Conservation (phyloP, 64 coral and sea anemone genomes). For the Montipora cactus region DNA sequence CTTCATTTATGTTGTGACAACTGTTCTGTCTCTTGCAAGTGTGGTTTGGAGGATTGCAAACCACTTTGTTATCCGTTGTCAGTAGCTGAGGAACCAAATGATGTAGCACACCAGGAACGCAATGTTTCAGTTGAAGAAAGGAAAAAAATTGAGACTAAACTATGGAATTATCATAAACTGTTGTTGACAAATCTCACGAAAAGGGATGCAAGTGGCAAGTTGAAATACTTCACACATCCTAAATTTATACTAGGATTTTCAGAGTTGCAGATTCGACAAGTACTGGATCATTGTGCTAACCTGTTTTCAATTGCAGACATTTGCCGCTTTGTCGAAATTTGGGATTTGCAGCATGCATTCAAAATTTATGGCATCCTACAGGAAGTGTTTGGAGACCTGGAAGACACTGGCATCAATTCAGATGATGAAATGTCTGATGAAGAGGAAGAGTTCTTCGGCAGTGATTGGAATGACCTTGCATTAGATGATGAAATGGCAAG, state of each 20-base stretch:
- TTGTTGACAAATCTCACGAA: background rate
- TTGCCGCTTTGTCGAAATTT: conserved; percentile 48
- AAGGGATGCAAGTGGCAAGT: conserved; percentile 7
- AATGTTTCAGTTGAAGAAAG: background rate
- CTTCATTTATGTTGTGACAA: conserved; percentile 23
- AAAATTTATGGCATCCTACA: conserved; percentile 37
- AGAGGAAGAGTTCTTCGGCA: background rate
- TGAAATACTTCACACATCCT: background rate
- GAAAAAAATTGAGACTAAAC: background rate
- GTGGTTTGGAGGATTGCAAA: conserved; percentile 9
- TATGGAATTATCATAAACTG: background rate
- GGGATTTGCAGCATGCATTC: conserved; percentile 52
- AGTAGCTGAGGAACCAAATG: conserved; percentile 19
- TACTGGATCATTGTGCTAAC: conserved; percentile 21
- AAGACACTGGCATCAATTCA: background rate
- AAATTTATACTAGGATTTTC: conserved; percentile 7
- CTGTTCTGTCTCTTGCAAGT: background rate
- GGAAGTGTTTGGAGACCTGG: conserved; percentile 44
- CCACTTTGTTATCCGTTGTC: background rate
- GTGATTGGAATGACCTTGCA: background rate
- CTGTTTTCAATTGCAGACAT: conserved; percentile 54
- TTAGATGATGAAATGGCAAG: conserved; percentile 17
- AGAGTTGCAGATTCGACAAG: conserved; percentile 31
- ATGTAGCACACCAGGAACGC: background rate
- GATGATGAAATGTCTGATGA: background rate